Percentiles rank a stretch among this genome's conserved stretches.
These are phyloP conservation scores for Leptoteleia sp. DNA, from an alignment of 1,140 invertebrate genomes.

Conservation along the genomic window DNA sequence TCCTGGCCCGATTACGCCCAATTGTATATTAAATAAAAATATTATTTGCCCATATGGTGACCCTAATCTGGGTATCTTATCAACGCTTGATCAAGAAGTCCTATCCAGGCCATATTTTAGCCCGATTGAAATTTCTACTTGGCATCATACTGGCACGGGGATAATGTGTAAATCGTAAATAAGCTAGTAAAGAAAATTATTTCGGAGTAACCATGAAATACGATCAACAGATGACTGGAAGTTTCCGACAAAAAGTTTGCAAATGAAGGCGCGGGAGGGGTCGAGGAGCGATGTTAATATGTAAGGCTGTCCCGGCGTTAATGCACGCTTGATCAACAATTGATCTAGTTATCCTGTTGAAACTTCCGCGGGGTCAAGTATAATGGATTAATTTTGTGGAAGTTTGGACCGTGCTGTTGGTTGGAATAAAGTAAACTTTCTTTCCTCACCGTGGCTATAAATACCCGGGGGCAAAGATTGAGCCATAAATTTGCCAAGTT, in stretches of 20 bases:
- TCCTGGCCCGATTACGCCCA: too few species aligned
- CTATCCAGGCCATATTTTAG: too few species aligned
- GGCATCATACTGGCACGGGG: too few species aligned
- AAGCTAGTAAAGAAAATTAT: neutral
- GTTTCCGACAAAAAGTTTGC: neutral
- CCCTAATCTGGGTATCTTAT: too few species aligned
- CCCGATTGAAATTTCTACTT: too few species aligned
- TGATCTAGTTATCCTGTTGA: slow-evolving; percentile 41
- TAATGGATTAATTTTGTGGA: slow-evolving; percentile 46
- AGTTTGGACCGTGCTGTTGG: slow-evolving; percentile 26
- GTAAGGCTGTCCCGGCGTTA: slow-evolving; percentile 16
- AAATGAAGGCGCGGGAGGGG: too few species aligned
- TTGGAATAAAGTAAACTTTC: slow-evolving; percentile 61
- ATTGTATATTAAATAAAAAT: too few species aligned
- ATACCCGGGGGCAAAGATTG: slow-evolving; percentile 55
- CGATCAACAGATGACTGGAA: slow-evolving; percentile 21
- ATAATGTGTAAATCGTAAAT: too few species aligned
- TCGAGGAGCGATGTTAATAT: slow-evolving; percentile 16
- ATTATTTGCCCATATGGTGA: too few species aligned
- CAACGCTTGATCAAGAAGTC: too few species aligned
- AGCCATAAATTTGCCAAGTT: slow-evolving; percentile 60
- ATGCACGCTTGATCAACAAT: slow-evolving; percentile 44
- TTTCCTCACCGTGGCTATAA: slow-evolving; percentile 35
- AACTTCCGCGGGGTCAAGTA: slow-evolving; percentile 47
- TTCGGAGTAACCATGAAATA: slow-evolving; percentile 2